Conservation (phyloP, 2,888 invertebrate species). For the Miltochrista miniata region DNA sequence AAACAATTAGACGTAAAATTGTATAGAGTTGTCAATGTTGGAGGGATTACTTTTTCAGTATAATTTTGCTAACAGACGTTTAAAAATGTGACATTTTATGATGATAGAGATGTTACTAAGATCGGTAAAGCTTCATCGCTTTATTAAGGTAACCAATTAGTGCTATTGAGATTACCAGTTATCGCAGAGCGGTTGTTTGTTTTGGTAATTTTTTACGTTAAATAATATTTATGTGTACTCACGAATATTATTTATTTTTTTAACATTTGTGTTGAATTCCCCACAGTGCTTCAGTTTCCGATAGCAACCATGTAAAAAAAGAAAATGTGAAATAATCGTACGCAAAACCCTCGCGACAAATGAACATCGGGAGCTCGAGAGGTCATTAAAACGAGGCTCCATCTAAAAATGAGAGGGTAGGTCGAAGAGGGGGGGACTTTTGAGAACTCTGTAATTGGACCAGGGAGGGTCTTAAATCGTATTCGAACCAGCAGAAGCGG, state of each 20-base stretch:
- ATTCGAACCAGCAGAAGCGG: conserved; percentile 79
- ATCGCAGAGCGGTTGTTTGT: no score
- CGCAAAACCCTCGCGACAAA: conserved; percentile 80
- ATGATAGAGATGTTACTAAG: no score
- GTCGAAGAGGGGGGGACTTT: conserved; percentile 63
- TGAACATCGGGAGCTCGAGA: conserved; percentile 81
- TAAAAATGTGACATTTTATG: not conserved
- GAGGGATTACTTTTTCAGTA: not conserved
- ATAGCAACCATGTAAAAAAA: conserved; percentile 60
- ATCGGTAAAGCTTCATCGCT: no score
- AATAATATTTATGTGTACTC: conserved; percentile 20
- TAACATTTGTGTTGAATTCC: conserved; percentile 35
- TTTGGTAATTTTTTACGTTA: conserved; percentile 15
- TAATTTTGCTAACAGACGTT: not conserved
- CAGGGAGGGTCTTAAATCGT: conserved; percentile 81
- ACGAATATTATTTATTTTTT: conserved; percentile 29
- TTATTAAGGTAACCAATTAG: no score
- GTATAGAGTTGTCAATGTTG: conserved; percentile 14
- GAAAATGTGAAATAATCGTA: conserved; percentile 75
- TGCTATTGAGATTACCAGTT: no score
- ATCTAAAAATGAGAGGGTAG: conserved; percentile 78
- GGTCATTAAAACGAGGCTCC: conserved; percentile 82
- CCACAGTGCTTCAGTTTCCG: conserved; percentile 52
- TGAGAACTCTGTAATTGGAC: conserved; percentile 81
- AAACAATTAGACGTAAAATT: conserved; percentile 55